Evolutionary conservation across 2,797 vertebrate species (phyloP), one percentile per base, ranked within the genome.

Genomic region (Syndactyla subalaris): DNA sequence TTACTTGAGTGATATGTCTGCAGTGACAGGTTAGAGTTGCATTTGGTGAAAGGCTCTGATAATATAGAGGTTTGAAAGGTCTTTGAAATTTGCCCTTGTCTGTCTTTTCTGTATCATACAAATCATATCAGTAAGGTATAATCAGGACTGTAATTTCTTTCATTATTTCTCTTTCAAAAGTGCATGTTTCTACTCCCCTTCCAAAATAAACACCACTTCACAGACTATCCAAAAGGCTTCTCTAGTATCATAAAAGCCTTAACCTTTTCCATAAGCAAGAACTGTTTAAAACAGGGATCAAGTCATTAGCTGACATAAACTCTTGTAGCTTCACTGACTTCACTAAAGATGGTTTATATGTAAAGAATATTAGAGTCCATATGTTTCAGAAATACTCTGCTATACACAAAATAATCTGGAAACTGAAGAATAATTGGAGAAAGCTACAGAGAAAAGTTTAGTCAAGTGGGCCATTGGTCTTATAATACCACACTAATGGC

Each of bases 401-500:
- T 49, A 20, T 34, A 62, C 52, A 14, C 3, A 43, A 79, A 59
- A 78, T 21, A 30, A 10, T 9, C 12, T 39, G 65, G 58, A 88
- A 83, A 46, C 7, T 41, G n/a, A 71, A 71, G 32, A 85, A 73
- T 12, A 24, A 17, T 48, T 85, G 79, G 3, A 68, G 13, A 91
- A 92, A 49, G 1, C 4, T 70, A 22, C 26, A 54, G 16, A 39
- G 26, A 71, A 84, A 59, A 58, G 2, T 30, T 61, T 38, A 52
- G 15, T 77, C 19, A 67, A 41, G 5, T 17, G 5, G 2, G 2
- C 11, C 21, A 39, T 20, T 3, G 2, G 4, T n/a, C 41, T 15
- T 66, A 17, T 14, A 66, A 41, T 22, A 58, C 2, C 12, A n/a
- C 6, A 51, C 2, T 32, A 67, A 32, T 0, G 0, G 4, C n/a